Conservation (phyloP, 2,797 vertebrate genomes). For the Thripadectes ignobilis region DNA sequence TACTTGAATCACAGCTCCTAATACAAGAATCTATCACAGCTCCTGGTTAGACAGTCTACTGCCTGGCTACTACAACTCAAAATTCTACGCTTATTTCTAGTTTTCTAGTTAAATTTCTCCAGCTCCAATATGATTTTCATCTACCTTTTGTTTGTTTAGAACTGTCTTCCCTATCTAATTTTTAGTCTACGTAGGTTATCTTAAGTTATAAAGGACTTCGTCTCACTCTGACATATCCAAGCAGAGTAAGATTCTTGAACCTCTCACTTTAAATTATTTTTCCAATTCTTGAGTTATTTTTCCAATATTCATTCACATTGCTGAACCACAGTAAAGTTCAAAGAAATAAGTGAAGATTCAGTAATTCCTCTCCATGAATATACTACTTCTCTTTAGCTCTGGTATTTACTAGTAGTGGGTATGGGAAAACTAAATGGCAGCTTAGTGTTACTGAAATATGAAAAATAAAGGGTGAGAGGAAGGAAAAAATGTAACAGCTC, state of each 20-base stretch:
- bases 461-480: neutral
- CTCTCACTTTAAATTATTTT: neutral
- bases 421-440: neutral
- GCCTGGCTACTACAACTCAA: neutral
- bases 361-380: neutral
- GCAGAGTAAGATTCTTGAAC: neutral
- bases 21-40: neutral
- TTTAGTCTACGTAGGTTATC: neutral
- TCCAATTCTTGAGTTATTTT: neutral
- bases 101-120: neutral
- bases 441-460: neutral
- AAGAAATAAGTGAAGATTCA: neutral
- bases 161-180: neutral
- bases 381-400: neutral
- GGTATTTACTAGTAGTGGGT: neutral
- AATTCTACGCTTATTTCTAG: neutral
- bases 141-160: neutral
- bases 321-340: neutral
- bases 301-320: neutral
- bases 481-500: neutral
- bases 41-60: neutral
- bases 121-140: neutral
- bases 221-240: neutral
- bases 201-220: neutral
- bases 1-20: neutral